phyloP scores from a whole-genome alignment of 2,113 vertebrate species.

The Mus musculus region GRCm39 chr4:57776501-57777000 shows the following conservation, averaged over 20 bases:
- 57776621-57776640: not conserved
- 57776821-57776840: not conserved
- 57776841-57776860: not conserved
- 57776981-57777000: constrained; percentile 37
- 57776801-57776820: not conserved
- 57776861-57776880: not conserved
- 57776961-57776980: constrained; percentile 24
- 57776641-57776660: not conserved
- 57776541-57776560: not conserved
- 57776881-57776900: not conserved
- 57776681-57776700: not conserved
- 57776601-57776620: not conserved
- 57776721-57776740: not conserved
- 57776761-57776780: not conserved
- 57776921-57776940: not conserved
- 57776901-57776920: not conserved
- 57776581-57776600: not conserved
- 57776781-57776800: not conserved
- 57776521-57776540: not conserved
- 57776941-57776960: constrained; percentile 44
- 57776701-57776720: not conserved
- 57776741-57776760: not conserved
- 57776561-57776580: not conserved
- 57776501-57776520: not conserved
- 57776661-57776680: too few relatives aligned